Evolutionary conservation across 2,888 invertebrate genomes (phyloP).

Genomic region (Prosapia bicincta): DNA sequence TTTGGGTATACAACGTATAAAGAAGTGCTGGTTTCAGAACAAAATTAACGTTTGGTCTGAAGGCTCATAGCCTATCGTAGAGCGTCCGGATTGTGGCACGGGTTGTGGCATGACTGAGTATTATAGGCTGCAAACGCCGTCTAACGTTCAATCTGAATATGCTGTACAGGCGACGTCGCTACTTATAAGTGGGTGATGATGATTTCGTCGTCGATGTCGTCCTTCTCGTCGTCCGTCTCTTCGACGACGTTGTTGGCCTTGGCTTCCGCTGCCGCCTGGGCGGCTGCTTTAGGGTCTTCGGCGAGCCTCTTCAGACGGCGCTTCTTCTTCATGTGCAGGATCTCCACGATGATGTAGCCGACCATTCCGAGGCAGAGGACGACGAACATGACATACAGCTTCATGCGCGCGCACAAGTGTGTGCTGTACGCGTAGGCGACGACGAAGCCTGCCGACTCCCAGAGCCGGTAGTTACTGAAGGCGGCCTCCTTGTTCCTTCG

Average conservation of each 20-base stretch:
- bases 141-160: not conserved
- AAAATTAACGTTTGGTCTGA: not conserved
- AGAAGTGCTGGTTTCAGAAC: not conserved
- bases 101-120: not conserved
- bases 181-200: constrained; percentile 52
- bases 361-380: constrained; percentile 69
- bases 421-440: constrained; percentile 87
- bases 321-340: constrained; percentile 78
- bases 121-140: not conserved
- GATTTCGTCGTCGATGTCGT: constrained; percentile 85
- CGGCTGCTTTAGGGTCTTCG: constrained; percentile 58
- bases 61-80: not conserved
- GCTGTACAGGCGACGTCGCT: not conserved
- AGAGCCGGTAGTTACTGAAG: constrained; percentile 85
- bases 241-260: constrained; percentile 50
- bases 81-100: not conserved
- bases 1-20: not conserved
- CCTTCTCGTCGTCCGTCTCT: constrained; percentile 82
- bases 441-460: constrained; percentile 89
- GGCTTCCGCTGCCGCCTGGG: constrained; percentile 59
- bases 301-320: constrained; percentile 70
- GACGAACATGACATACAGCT: constrained; percentile 79
- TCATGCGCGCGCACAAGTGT: constrained; percentile 79
- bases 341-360: constrained; percentile 78
- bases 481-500: constrained; percentile 87